Base-by-base conservation (phyloP, 2,888 invertebrate species). In the Timema podura region DNA sequence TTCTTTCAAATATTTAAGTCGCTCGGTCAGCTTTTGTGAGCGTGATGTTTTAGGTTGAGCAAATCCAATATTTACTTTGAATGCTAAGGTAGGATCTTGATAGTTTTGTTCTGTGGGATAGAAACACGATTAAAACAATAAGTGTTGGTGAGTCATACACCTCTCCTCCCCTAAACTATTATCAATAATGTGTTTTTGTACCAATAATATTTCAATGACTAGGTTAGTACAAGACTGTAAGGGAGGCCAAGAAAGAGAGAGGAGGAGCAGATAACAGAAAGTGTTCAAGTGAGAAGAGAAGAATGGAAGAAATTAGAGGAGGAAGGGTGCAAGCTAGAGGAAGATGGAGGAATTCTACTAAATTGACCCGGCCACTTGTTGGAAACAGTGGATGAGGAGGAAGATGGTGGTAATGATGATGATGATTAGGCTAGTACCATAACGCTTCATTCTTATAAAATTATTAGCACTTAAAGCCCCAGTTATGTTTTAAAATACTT, bases 31-130 rank as follows among this genome's bases (percentile, higher is more conserved):
- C 70, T 83, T 79, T 46, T 78, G 78, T 11, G 81, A 79, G 48
- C 83, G 80, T 0, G 81, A 77, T 59, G 76, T 70, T 70, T 76
- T 79, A 0, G 80, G 75, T 48, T 79, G 78, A 0, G 87, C 84
- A 72, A 87, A 86, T 0, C 91, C 90, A 76, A 91, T 91, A 77
- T 91, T 85, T 1, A 90, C 85, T 77, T 85, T 84, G 73, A 80
- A 86, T 71, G 82, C 76, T 48, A 88, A 54, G 67, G 82, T 82
- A 1, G 87, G 85, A 80, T 90, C 88, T 73, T 82, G 81, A 51
- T 78, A 76, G 70, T 84, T 83, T 11, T 82, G 70, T 75, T 84
- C 87, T 83, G 75, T 64, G 80, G 78, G 46, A 54, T 69, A 68
- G 71, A 68, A 64, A 70, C 45, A 44, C 30, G 6, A 10, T 6